Evolutionary conservation across 1,140 invertebrate species (phyloP), one percentile per base, ranked within the genome.

Genomic region (Pseudoatta argentina): DNA sequence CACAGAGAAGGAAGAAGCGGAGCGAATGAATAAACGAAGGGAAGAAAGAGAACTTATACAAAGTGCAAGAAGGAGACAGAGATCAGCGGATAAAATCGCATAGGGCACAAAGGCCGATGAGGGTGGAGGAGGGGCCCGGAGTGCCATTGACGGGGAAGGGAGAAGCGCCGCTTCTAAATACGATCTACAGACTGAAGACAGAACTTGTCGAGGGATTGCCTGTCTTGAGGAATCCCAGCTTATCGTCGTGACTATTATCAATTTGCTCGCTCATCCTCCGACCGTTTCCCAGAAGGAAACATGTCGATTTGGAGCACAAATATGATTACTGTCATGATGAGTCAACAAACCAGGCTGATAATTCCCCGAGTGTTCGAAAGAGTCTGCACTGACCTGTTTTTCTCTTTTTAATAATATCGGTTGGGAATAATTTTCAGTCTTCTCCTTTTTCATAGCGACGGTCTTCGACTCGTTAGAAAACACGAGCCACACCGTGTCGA

Each of bases 361-460:
- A 67, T 55, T 78, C 24, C 59, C 72, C 12, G 3, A 30, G 27
- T 71, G 18, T 44, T 51, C 39, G 14, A 48, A 57, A 61, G 24
- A 18, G 4, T 18, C 24, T 14, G 27, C 30, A 21, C 14, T 69
- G 12, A 53, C 21, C 51, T 73, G 39, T 21, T 18, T 21, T 4
- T n/a, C 64, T 21, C 16, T 18, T 6, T 27, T 61, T 73, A 71
- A 88, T 59, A 57, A 75, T 57, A 79, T 88, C 69, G 53, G 30
- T 59, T 39, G 39, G 57, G 66, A 87, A 88, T 88, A 83, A 88
- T 87, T 73, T 59, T 55, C 39, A n/a, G 48, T 67, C 57, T 76
- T 12, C 10, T 39, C n/a, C 21, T 34, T 39, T 12, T 10, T 27
- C n/a, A 57, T 18, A 57, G 73, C 83, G 71, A 55, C 71, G 51